Percentiles rank a stretch among this genome's conserved stretches.
These are phyloP conservation scores for Drosophila fuyamai DNA, from an alignment of 1,140 invertebrate genomes.

Conservation along the genomic window DNA sequence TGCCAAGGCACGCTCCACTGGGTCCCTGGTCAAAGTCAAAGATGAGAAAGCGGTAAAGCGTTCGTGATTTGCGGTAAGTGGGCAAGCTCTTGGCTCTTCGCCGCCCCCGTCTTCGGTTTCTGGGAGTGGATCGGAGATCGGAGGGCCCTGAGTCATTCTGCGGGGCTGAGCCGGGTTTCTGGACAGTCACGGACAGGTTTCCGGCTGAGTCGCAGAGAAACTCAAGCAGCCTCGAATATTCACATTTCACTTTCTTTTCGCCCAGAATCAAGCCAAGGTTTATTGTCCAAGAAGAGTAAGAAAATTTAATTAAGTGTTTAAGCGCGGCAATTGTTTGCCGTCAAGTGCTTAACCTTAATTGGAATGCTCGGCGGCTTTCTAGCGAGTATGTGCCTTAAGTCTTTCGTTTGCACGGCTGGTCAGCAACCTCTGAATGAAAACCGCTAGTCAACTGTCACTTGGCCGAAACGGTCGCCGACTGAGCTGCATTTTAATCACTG, in stretches of 20 bases:
- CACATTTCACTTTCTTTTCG: slow-evolving; percentile 76
- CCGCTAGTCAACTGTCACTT: slow-evolving; percentile 21
- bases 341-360: slow-evolving; percentile 37
- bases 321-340: not conserved
- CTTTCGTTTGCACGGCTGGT: slow-evolving; percentile 61
- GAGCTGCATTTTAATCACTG: slow-evolving; percentile 62
- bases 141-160: slow-evolving; percentile 35
- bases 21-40: slow-evolving; percentile 47
- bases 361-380: slow-evolving; percentile 47
- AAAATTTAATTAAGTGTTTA: slow-evolving; percentile 36
- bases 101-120: slow-evolving; percentile 19
- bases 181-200: slow-evolving; percentile 71
- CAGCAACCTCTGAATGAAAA: slow-evolving; percentile 27
- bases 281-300: slow-evolving; percentile 52
- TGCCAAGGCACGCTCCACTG: slow-evolving; percentile 47
- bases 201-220: slow-evolving; percentile 53
- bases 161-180: slow-evolving; percentile 36
- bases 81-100: slow-evolving; percentile 15
- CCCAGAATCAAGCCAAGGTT: slow-evolving; percentile 67
- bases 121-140: slow-evolving; percentile 6
- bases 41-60: slow-evolving; percentile 64
- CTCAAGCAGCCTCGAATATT: slow-evolving; percentile 29
- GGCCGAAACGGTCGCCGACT: slow-evolving; percentile 7
- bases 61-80: slow-evolving; percentile 62
- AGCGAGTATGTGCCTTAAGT: slow-evolving; percentile 69